phyloP scores from a whole-genome alignment of 1,140 invertebrate genomes.

The Muscidifurax raptorellus region DNA sequence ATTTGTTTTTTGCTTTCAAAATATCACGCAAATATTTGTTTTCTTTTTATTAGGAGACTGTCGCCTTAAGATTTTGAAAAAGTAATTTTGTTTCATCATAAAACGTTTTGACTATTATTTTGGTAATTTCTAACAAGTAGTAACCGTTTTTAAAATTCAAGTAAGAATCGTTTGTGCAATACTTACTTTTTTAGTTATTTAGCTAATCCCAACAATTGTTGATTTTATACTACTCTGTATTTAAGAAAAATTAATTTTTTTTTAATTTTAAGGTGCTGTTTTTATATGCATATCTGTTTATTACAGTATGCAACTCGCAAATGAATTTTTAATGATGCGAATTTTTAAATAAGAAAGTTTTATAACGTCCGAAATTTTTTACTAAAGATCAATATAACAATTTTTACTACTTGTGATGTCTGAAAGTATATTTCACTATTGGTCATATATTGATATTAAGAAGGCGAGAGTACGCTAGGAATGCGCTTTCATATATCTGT shows the following conservation, averaged over 20 bases:
- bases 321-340: conserved; percentile 39
- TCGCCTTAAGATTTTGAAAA: conserved; percentile 46
- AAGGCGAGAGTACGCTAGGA: conserved; percentile 45
- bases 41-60: conserved; percentile 36
- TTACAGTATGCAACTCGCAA: conserved; percentile 25
- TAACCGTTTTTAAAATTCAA: conserved; percentile 5
- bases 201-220: conserved; percentile 35
- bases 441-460: conserved; percentile 43
- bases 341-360: conserved; percentile 42
- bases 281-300: conserved; percentile 29
- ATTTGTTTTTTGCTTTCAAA: conserved; percentile 35
- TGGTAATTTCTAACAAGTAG: conserved; percentile 7
- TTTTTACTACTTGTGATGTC: conserved; percentile 46
- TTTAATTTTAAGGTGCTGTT: conserved; percentile 52
- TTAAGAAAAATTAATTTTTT: conserved; percentile 40
- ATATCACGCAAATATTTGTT: conserved; percentile 23
- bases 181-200: conserved; percentile 17
- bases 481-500: conserved; percentile 52
- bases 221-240: conserved; percentile 31
- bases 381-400: conserved; percentile 30
- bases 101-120: conserved; percentile 10
- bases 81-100: conserved; percentile 9
- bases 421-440: conserved; percentile 42
- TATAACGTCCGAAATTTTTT: conserved; percentile 46
- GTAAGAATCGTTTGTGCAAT: conserved; percentile 16